phyloP scores from a whole-genome alignment of 2,888 invertebrate species.

The Zelleria hepariella region DNA sequence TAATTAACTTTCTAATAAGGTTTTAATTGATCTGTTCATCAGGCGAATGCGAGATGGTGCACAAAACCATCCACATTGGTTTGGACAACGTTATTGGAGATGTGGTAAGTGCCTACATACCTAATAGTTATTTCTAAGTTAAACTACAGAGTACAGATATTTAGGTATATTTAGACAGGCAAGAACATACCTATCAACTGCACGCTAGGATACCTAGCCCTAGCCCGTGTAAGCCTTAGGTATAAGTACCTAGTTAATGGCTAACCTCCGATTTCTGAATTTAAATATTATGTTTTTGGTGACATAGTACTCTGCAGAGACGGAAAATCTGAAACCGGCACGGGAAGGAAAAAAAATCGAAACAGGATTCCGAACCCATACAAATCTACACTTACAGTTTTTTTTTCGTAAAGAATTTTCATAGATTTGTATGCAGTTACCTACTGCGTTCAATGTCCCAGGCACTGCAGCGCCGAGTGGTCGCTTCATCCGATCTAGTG shows the following conservation, averaged over 20 bases:
- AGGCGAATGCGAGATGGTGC: neutral
- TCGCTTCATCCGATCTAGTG: too few species aligned
- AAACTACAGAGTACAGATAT: neutral
- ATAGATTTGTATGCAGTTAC: too few species aligned
- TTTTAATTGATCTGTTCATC: neutral
- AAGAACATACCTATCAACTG: neutral
- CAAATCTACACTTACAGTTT: too few species aligned
- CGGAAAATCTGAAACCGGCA: too few species aligned
- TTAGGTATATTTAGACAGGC: neutral
- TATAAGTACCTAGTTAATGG: neutral
- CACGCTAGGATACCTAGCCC: neutral
- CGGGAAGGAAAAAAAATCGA: too few species aligned
- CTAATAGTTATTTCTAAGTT: neutral
- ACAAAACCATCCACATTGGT: neutral
- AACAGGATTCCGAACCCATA: too few species aligned
- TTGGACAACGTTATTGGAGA: slow-evolving; percentile 11
- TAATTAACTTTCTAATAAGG: neutral
- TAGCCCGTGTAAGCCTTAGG: neutral
- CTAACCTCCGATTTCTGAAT: neutral
- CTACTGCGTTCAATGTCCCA: too few species aligned
- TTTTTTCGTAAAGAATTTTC: too few species aligned
- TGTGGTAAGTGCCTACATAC: slow-evolving; percentile 22
- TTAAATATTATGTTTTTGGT: neutral
- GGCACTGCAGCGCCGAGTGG: too few species aligned
- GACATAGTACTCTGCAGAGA: too few species aligned